Conservation (phyloP, 2,797 vertebrate genomes). For the Aldrovandia affinis region DNA sequence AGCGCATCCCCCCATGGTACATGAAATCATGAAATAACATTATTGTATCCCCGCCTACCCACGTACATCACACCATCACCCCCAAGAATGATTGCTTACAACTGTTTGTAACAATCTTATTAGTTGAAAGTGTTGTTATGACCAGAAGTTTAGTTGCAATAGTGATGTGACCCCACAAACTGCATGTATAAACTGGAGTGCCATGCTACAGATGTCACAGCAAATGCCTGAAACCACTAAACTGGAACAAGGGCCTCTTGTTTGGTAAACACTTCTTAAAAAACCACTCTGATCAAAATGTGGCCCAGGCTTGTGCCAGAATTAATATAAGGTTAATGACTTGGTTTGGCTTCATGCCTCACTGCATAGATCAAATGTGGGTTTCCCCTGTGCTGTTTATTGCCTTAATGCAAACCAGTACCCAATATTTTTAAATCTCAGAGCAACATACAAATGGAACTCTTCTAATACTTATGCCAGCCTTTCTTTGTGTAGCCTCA, state of each 20-base stretch:
- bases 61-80: no score
- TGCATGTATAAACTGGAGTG: slow-evolving; percentile 52
- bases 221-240: slow-evolving; percentile 65
- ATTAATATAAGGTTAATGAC: slow-evolving; percentile 75
- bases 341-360: slow-evolving; percentile 64
- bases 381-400: slow-evolving; percentile 66
- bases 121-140: not conserved
- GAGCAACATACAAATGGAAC: slow-evolving; percentile 30
- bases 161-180: slow-evolving; percentile 59
- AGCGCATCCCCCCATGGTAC: no score
- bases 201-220: slow-evolving; percentile 66
- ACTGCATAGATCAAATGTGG: slow-evolving; percentile 65
- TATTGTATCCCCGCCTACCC: no score
- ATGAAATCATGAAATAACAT: no score
- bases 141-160: slow-evolving; percentile 38
- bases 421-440: slow-evolving; percentile 27
- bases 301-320: slow-evolving; percentile 62
- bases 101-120: not conserved
- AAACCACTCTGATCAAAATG: slow-evolving; percentile 71
- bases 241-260: slow-evolving; percentile 61
- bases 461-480: slow-evolving; percentile 26
- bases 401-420: slow-evolving; percentile 69
- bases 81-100: no score
- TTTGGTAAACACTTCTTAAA: slow-evolving; percentile 74
- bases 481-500: no score